Percentiles rank a stretch among this genome's conserved stretches.
Evolutionary conservation across 1,140 invertebrate species (phyloP).

Genomic region (fruit fly (Drosophila melanogaster)): DNA sequence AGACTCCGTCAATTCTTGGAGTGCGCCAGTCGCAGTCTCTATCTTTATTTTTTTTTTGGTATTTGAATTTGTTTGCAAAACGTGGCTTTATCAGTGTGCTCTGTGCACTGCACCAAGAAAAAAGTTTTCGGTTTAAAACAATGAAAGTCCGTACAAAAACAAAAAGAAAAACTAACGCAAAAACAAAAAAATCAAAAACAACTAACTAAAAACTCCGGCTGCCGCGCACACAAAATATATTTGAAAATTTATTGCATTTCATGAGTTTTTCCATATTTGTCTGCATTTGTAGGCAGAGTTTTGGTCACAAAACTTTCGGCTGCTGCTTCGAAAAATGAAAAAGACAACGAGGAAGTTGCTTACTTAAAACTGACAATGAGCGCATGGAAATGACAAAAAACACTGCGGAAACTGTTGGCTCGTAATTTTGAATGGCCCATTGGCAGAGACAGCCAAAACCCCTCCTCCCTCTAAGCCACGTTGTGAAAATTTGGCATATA

Average conservation of each 20-base stretch:
- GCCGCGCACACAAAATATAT: slow-evolving; percentile 69
- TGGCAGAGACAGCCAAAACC: slow-evolving; percentile 60
- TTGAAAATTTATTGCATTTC: slow-evolving; percentile 83
- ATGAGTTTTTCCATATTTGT: slow-evolving; percentile 79
- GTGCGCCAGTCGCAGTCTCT: slow-evolving; percentile 18
- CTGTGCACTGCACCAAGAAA: slow-evolving; percentile 53
- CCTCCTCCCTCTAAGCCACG: slow-evolving; percentile 7
- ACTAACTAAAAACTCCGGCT: slow-evolving; percentile 29
- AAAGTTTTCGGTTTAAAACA: slow-evolving; percentile 54
- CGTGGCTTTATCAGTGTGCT: slow-evolving; percentile 64
- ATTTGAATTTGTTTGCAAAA: slow-evolving; percentile 50
- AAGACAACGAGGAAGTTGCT: slow-evolving; percentile 62
- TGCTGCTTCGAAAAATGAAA: slow-evolving; percentile 41
- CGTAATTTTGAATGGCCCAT: slow-evolving; percentile 81
- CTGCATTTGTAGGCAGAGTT: slow-evolving; percentile 77
- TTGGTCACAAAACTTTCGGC: slow-evolving; percentile 71
- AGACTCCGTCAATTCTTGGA: slow-evolving; percentile 33
- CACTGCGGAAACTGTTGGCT: slow-evolving; percentile 80
- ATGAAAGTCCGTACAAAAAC: slow-evolving; percentile 38
- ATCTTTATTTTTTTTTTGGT: slow-evolving; percentile 21
- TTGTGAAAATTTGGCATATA: slow-evolving; percentile 45
- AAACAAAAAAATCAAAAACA: slow-evolving; percentile 24
- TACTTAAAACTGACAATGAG: slow-evolving; percentile 82
- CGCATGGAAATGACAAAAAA: slow-evolving; percentile 82
- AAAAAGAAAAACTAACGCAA: slow-evolving; percentile 8